Percentiles rank a stretch among this genome's conserved stretches.
Conservation (phyloP, 2,888 invertebrate species). For the Exocentrus adspersus region DNA sequence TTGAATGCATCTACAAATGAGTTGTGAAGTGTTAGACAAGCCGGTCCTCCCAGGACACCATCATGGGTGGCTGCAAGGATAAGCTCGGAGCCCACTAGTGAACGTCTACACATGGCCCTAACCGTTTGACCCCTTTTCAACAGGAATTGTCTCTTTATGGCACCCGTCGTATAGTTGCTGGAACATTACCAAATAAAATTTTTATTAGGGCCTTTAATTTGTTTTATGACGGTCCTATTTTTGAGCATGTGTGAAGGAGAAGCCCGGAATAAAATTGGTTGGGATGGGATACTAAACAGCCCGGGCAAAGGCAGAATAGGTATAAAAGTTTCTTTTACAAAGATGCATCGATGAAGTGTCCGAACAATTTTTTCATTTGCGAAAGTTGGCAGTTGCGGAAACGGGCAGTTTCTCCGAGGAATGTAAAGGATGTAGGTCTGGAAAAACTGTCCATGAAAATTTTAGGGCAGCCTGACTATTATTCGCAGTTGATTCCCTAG, state of each 20-base stretch:
- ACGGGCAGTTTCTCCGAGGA: too few relatives aligned
- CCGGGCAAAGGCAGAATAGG: too few relatives aligned
- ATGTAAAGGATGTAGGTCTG: too few relatives aligned
- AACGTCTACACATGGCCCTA: slow-evolving; percentile 44
- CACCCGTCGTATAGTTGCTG: slow-evolving; percentile 35
- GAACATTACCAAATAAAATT: slow-evolving; percentile 46
- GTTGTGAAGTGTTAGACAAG: slow-evolving; percentile 29
- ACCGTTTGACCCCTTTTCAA: slow-evolving; percentile 43
- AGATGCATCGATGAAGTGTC: too few relatives aligned
- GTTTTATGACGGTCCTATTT: slow-evolving; percentile 46
- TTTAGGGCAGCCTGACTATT: too few relatives aligned
- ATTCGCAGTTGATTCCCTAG: too few relatives aligned
- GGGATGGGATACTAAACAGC: too few relatives aligned
- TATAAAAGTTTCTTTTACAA: too few relatives aligned
- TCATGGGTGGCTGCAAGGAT: slow-evolving; percentile 27
- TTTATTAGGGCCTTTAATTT: slow-evolving; percentile 47
- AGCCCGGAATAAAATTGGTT: too few relatives aligned
- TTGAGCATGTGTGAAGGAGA: slow-evolving; percentile 48
- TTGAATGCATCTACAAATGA: slow-evolving; percentile 23
- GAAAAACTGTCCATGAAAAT: too few relatives aligned
- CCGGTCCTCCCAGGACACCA: slow-evolving; percentile 23
- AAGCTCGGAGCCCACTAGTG: slow-evolving; percentile 39
- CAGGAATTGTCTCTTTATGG: slow-evolving; percentile 44
- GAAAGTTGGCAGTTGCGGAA: too few relatives aligned
- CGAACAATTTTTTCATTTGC: too few relatives aligned